These are phyloP conservation scores for Chymomyza caudatula DNA, from an alignment of 2,888 invertebrate species.

Conservation along the genomic window DNA sequence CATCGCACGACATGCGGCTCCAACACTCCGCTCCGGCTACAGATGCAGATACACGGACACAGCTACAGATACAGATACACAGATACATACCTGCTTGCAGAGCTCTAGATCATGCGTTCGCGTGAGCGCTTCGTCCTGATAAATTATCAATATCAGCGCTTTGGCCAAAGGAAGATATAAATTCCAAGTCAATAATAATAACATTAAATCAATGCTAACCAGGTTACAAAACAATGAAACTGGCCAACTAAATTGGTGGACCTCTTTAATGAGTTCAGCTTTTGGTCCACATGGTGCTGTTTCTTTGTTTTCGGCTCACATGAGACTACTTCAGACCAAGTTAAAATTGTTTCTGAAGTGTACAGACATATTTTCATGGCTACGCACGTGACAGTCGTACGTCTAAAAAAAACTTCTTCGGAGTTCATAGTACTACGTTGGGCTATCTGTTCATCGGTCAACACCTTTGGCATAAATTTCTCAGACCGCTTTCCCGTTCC, in stretches of 20 bases:
- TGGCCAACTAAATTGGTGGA: background rate
- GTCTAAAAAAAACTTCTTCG: no score
- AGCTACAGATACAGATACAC: conserved; percentile 5
- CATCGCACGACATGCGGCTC: background rate
- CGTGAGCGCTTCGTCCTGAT: background rate
- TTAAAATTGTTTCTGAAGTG: background rate
- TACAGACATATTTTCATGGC: background rate
- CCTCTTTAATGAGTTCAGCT: conserved; percentile 26
- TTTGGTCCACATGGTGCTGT: background rate
- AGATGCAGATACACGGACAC: conserved; percentile 1
- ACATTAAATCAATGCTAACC: conserved; percentile 49
- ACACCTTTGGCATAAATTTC: no score
- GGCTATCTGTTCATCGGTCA: no score
- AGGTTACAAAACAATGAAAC: background rate
- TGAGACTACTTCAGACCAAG: no score
- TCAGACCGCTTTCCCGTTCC: no score
- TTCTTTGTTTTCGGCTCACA: no score
- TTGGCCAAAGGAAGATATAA: conserved; percentile 49
- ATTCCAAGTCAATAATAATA: conserved; percentile 60
- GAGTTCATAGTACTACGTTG: no score
- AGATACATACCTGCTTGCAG: background rate
- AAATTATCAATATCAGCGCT: background rate
- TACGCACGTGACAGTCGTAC: no score
- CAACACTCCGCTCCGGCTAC: background rate
- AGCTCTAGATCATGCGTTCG: background rate